Conservation (phyloP, 1,140 invertebrate species). For the Ceratina calcarata region DNA sequence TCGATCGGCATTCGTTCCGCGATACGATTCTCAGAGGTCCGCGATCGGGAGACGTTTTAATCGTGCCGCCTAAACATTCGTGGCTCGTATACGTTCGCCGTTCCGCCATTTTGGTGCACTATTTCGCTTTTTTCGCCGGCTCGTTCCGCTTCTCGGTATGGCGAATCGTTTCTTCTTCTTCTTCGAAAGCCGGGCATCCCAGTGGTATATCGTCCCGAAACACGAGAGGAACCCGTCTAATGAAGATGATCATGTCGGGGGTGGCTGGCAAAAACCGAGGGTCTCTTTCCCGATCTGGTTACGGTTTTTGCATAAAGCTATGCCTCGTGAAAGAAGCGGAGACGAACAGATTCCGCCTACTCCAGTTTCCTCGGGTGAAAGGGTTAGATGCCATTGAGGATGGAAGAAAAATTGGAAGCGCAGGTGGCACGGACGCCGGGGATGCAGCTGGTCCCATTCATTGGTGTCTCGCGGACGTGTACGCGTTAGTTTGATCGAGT, state of each 20-base stretch:
- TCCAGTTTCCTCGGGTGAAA: background rate
- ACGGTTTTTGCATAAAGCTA: background rate
- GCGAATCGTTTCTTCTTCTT: slow-evolving; percentile 24
- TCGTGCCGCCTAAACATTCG: slow-evolving; percentile 66
- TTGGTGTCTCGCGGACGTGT: slow-evolving; percentile 35
- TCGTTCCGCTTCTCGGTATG: slow-evolving; percentile 7
- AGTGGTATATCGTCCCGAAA: background rate
- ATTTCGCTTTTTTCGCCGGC: slow-evolving; percentile 40
- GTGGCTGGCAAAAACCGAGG: background rate
- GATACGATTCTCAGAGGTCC: slow-evolving; percentile 64
- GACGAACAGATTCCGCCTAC: background rate
- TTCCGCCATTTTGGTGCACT: slow-evolving; percentile 40
- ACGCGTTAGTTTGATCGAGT: slow-evolving; percentile 32
- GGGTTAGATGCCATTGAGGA: slow-evolving; percentile 3
- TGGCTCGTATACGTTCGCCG: slow-evolving; percentile 47
- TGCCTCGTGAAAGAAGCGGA: too few species aligned
- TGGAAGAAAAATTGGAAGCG: slow-evolving; percentile 14
- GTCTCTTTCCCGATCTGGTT: background rate
- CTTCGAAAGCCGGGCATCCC: background rate
- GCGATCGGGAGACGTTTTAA: slow-evolving; percentile 68
- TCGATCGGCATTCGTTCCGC: slow-evolving; percentile 69
- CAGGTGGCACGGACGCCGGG: slow-evolving; percentile 18
- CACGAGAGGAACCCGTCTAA: background rate
- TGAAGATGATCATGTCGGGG: background rate
- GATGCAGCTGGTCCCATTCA: slow-evolving; percentile 41